phyloP scores from a whole-genome alignment of 64 coral and sea anemone species.

The Pocillopora damicornis region DNA sequence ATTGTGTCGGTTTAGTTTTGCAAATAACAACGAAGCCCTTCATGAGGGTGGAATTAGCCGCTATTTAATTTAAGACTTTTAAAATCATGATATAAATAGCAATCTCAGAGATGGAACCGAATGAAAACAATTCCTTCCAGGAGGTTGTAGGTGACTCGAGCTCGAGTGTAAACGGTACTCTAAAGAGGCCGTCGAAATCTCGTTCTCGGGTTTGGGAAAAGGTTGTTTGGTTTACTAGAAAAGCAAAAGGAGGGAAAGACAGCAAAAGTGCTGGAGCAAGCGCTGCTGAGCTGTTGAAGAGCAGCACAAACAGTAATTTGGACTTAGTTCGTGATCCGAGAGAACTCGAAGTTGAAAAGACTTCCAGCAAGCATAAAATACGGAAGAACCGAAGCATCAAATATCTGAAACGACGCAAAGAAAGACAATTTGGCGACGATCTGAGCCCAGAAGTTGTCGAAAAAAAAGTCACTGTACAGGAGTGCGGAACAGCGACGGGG shows the following conservation, averaged over 20 bases:
- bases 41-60: neutral
- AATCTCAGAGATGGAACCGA: neutral
- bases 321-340: neutral
- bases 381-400: constrained; percentile 64
- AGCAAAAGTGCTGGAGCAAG: constrained; percentile 33
- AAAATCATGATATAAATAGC: neutral
- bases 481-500: constrained; percentile 80
- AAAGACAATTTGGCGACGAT: constrained; percentile 32
- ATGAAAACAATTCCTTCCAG: constrained; percentile 29
- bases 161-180: neutral
- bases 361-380: constrained; percentile 44
- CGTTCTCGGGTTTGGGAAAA: constrained; percentile 92
- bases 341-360: constrained; percentile 1
- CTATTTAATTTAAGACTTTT: neutral
- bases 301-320: neutral
- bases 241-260: constrained; percentile 65
- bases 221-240: constrained; percentile 85
- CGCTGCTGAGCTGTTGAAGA: neutral
- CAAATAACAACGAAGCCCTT: neutral
- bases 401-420: constrained; percentile 64
- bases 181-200: constrained; percentile 48
- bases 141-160: neutral
- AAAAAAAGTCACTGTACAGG: neutral
- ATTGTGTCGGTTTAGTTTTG: neutral
- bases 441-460: constrained; percentile 23